Base-by-base conservation (phyloP, 2,797 vertebrate species). In the Lycodopsis pacificus region DNA sequence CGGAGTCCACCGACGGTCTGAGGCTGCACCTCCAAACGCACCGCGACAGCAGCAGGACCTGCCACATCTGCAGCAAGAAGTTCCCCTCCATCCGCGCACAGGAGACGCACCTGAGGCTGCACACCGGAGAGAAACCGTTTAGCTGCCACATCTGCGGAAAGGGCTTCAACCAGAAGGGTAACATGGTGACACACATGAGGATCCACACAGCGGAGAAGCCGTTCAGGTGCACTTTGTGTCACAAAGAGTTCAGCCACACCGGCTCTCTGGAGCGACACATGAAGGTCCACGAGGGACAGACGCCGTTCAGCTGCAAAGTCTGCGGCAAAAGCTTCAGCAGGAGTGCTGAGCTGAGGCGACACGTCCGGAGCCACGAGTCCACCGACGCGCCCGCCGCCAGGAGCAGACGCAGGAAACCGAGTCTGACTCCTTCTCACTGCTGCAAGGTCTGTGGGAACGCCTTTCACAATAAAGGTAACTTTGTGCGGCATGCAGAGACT, bases 71-170 rank as follows among this genome's bases (percentile, higher is more conserved):
- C 0, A 84, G 89, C 1, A 91, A 91, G 74, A 90, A 80, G 70
- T 92, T 92, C 58, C 87, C 88, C 0, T 91, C 90, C 0, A 78
- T 86, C 22, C 68, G 80, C 34, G 90, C 88, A 0, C 88, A 82
- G 73, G 90, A 93, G 73, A 90, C 85, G 0, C 91, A 92, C 73
- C 62, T 71, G 58, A 71, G 88, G 69, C 77, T 90, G 48, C 93
- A 93, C 86, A 91, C 85, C 0, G 92, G 89, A 3, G 90, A 94
- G 71, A 86, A 89, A 56, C 89, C 92, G 1, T 92, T 89, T 63
- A 67, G 56, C 77, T 93, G 92, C 58, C 25, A 20, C 12, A 11
- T 89, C 19, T 93, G 93, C 1, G 73, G 82, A 0, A 91, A 91
- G 61, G 68, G 76, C 19, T 93, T 93, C 78, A 88, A 80, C n/a